phyloP scores from a whole-genome alignment of 2,888 invertebrate genomes.

The Lepidochitona cinerea region DNA sequence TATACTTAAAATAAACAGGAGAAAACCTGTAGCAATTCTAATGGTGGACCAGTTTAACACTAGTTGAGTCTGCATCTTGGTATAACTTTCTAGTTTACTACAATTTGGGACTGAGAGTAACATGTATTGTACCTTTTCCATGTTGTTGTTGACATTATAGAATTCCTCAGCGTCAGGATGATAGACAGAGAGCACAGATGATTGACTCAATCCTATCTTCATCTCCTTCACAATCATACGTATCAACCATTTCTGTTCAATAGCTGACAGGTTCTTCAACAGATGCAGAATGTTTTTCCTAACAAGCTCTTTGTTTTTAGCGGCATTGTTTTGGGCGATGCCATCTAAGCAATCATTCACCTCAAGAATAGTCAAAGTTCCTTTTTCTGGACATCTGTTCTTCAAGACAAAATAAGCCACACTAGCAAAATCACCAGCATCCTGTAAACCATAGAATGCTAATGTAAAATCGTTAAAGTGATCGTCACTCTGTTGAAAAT shows the following conservation, averaged over 20 bases:
- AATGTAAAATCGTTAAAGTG: no score
- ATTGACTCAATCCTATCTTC: conserved; percentile 81
- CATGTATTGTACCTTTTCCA: conserved; percentile 77
- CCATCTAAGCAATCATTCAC: conserved; percentile 83
- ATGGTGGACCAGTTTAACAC: no score
- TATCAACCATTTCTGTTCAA: conserved; percentile 92
- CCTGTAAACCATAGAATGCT: conserved; percentile 47
- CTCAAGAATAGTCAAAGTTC: conserved; percentile 78
- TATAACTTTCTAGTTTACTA: no score
- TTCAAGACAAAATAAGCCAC: conserved; percentile 81
- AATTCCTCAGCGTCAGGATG: conserved; percentile 87
- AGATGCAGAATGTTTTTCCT: conserved; percentile 79
- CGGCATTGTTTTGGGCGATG: conserved; percentile 80
- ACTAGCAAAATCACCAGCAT: conserved; percentile 84
- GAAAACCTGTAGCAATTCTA: no score
- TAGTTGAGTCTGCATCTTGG: no score
- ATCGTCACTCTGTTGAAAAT: no score
- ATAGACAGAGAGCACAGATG: conserved; percentile 79
- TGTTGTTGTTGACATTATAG: conserved; percentile 80
- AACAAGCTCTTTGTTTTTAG: conserved; percentile 70
- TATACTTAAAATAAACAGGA: no score
- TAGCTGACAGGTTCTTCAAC: conserved; percentile 79
- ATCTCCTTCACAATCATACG: conserved; percentile 89
- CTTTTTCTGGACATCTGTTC: conserved; percentile 72
- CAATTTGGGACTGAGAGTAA: no score